Evolutionary conservation across 2,888 invertebrate species (phyloP), one percentile per base, ranked within the genome.

Genomic region (Ectropis crepuscularia): DNA sequence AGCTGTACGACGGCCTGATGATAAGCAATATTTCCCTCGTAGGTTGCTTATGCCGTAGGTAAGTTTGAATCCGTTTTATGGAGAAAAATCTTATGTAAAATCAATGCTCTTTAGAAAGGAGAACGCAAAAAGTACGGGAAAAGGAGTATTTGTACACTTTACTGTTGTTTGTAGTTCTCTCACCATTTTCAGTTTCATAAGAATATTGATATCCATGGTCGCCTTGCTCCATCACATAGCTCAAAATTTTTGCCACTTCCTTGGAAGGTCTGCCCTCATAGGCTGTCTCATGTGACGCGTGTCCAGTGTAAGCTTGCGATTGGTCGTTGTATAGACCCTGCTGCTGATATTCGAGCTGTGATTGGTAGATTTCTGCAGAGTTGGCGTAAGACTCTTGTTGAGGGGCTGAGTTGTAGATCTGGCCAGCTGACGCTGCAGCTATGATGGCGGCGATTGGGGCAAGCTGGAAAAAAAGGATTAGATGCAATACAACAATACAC

Each of bases 101-200:
- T n/a, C n/a, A n/a, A n/a, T n/a, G n/a, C n/a, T n/a, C n/a, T n/a
- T 28, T 28, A 28, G 4, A 28, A 28, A 28, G 16, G 16, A 28
- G 16, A 28, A 28, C 4, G 16, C 16, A 1, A 28, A 28, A 28
- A 28, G 4, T 4, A 28, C 16, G 16, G 4, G 16, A 28, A 28
- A 28, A 28, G 16, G 16, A 28, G 4, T 4, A 4, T 28, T 28
- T 28, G 16, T 28, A 4, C 4, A 28, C 16, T 28, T 28, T 28
- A 28, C 16, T 28, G 16, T 28, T 28, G 16, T 28, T 28, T 28
- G 16, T 28, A 28, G 16, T 28, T 28, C 16, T 28, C 75, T 81
- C 63, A 90, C 95, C 95, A 79, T 95, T 95, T 71, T 94, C 95
- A 68, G 95, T 95, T 73, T 95, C 95, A 79, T 93, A 95, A 16